A percentile compares a stretch with the other conserved stretches of the same genome.
phyloP scores from a whole-genome alignment of 2,888 invertebrate species.

The Opisthograptis luteolata region DNA sequence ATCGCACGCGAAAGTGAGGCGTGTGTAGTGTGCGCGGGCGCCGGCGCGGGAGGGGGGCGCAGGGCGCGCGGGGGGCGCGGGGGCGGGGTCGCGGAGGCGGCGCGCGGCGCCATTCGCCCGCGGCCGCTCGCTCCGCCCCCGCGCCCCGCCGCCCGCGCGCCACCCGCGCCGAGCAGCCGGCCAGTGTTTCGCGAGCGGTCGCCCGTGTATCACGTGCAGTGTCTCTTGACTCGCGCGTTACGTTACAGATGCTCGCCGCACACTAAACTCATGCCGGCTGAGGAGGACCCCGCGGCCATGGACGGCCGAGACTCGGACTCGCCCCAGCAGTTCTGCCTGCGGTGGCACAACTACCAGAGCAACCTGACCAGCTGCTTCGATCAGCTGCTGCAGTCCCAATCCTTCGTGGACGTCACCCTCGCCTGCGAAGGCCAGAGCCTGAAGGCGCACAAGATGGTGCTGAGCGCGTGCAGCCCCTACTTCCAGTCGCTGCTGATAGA shows the following conservation, averaged over 20 bases:
- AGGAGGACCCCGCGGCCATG: conserved; percentile 77
- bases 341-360: conserved; percentile 97
- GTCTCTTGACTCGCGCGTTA: conserved; percentile 55
- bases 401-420: conserved; percentile 95
- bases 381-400: conserved; percentile 94
- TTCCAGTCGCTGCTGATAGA: conserved; percentile 95
- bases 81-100: conserved; percentile 49
- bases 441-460: conserved; percentile 96
- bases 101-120: conserved; percentile 57
- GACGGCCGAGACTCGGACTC: conserved; percentile 81
- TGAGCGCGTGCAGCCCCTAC: conserved; percentile 97
- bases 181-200: conserved; percentile 74
- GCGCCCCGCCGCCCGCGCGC: conserved; percentile 49
- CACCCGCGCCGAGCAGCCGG: conserved; percentile 49
- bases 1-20: conserved; percentile 21
- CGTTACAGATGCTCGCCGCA: conserved; percentile 77
- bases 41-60: conserved; percentile 35
- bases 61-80: conserved; percentile 43
- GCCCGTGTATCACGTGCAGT: conserved; percentile 61
- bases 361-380: conserved; percentile 95
- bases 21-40: conserved; percentile 38
- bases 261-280: conserved; percentile 76
- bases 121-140: conserved; percentile 53
- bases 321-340: conserved; percentile 95
- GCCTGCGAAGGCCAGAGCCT: conserved; percentile 96